These are phyloP conservation scores for Nemotelus nigrinus DNA, from an alignment of 2,888 invertebrate genomes.

Conservation along the genomic window DNA sequence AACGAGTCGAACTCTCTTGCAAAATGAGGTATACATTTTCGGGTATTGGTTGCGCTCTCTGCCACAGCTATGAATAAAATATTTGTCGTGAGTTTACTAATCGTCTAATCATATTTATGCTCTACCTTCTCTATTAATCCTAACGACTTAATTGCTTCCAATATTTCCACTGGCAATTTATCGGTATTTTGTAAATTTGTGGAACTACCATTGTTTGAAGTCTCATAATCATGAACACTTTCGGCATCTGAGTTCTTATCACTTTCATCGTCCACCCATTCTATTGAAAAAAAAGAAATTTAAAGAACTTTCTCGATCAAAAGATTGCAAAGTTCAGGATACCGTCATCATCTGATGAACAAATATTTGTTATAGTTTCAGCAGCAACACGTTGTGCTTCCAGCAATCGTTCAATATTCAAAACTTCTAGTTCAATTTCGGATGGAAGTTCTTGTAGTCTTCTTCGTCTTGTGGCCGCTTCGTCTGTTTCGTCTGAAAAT, in stretches of 20 bases:
- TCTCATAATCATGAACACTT: conserved; percentile 63
- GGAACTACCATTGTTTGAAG: conserved; percentile 27
- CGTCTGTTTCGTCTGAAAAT: conserved; percentile 56
- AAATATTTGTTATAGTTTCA: conserved; percentile 78
- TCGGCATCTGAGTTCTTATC: conserved; percentile 65
- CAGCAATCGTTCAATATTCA: conserved; percentile 68
- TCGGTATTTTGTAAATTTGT: conserved; percentile 61
- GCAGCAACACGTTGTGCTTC: conserved; percentile 75
- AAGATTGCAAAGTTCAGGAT: conserved; percentile 51
- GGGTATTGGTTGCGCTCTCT: conserved; percentile 63
- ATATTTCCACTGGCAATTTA: conserved; percentile 69
- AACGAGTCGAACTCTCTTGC: conserved; percentile 65
- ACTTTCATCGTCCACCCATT: conserved; percentile 64
- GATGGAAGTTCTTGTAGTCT: conserved; percentile 59
- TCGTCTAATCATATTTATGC: too few relatives aligned
- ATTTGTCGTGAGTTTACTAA: not conserved
- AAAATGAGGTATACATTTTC: conserved; percentile 69
- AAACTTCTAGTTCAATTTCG: conserved; percentile 66
- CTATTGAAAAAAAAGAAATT: conserved; percentile 48
- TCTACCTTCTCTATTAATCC: conserved; percentile 70
- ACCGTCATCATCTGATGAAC: conserved; percentile 71
- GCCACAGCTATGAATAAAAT: conserved; percentile 55
- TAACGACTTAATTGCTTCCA: conserved; percentile 70
- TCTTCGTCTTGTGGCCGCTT: conserved; percentile 56
- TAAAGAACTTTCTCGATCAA: not conserved